Conservation (phyloP, 2,797 vertebrate genomes). For the Pseudomugil gertrudae region DNA sequence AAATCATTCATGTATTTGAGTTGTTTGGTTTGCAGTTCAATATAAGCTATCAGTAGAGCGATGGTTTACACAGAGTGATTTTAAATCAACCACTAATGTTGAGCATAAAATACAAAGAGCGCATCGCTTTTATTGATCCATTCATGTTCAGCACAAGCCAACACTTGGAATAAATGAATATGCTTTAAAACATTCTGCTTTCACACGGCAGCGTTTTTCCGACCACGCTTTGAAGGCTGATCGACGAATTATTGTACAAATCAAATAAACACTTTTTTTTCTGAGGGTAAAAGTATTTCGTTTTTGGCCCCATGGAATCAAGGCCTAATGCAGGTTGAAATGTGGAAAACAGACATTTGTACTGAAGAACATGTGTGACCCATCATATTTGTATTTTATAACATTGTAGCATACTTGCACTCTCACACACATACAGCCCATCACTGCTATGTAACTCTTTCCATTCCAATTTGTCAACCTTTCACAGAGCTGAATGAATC, state of each 20-base stretch:
- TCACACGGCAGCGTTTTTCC: not conserved
- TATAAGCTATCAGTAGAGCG: too few relatives aligned
- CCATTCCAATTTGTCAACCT: conserved; percentile 52
- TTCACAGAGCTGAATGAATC: conserved; percentile 45
- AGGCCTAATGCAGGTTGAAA: conserved; percentile 29
- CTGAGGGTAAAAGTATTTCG: conserved; percentile 7
- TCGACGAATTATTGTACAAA: conserved; percentile 7
- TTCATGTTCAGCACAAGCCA: too few relatives aligned
- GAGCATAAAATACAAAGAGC: too few relatives aligned
- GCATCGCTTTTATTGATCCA: too few relatives aligned
- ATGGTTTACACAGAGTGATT: too few relatives aligned
- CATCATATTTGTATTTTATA: conserved; percentile 18
- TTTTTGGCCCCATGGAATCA: conserved; percentile 28
- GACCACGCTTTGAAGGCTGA: conserved; percentile 10
- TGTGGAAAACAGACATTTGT: conserved; percentile 30
- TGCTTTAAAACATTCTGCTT: not conserved
- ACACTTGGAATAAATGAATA: not conserved
- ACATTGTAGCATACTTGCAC: conserved; percentile 15
- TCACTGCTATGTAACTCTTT: conserved; percentile 8
- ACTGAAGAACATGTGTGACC: conserved; percentile 15
- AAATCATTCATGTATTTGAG: not conserved
- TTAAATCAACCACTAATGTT: too few relatives aligned
- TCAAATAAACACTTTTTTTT: conserved; percentile 10
- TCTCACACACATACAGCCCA: conserved; percentile 4
- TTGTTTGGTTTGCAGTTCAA: not conserved